Conservation (phyloP, 2,888 invertebrate genomes). For the Drosophila longiperda region DNA sequence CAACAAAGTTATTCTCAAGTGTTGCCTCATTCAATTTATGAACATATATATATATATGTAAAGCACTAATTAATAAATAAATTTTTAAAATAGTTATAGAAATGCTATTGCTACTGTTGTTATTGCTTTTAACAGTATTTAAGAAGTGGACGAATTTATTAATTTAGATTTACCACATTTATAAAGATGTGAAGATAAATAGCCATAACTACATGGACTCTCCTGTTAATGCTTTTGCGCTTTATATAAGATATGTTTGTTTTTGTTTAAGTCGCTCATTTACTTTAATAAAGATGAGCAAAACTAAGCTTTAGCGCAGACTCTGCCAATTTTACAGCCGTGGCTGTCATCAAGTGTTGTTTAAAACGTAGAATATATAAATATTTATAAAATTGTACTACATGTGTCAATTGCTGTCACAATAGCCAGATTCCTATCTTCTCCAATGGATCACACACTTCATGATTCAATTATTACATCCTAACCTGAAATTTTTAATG, state of each 20-base stretch:
- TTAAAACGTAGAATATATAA: background rate
- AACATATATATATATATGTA: background rate
- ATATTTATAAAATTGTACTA: background rate
- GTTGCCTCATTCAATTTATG: background rate
- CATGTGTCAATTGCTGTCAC: background rate
- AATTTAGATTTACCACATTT: background rate
- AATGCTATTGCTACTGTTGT: background rate
- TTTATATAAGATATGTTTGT: slow-evolving; percentile 6
- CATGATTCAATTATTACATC: background rate
- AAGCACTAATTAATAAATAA: background rate
- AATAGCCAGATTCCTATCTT: background rate
- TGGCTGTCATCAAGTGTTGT: slow-evolving; percentile 49
- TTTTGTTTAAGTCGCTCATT: slow-evolving; percentile 28
- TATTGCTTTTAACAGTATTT: background rate
- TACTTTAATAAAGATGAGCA: slow-evolving; percentile 43
- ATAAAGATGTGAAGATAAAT: background rate
- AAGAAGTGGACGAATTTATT: background rate
- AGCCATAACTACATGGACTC: background rate
- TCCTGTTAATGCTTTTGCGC: background rate
- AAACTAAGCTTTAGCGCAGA: slow-evolving; percentile 30
- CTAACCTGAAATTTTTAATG: background rate
- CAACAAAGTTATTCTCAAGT: background rate
- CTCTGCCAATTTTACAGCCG: slow-evolving; percentile 24
- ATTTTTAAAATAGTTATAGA: background rate
- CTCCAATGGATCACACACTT: background rate